A percentile compares a stretch with the other conserved stretches of the same genome.
Conservation (phyloP, 2,888 invertebrate species). For the Agriopis leucophaearia region DNA sequence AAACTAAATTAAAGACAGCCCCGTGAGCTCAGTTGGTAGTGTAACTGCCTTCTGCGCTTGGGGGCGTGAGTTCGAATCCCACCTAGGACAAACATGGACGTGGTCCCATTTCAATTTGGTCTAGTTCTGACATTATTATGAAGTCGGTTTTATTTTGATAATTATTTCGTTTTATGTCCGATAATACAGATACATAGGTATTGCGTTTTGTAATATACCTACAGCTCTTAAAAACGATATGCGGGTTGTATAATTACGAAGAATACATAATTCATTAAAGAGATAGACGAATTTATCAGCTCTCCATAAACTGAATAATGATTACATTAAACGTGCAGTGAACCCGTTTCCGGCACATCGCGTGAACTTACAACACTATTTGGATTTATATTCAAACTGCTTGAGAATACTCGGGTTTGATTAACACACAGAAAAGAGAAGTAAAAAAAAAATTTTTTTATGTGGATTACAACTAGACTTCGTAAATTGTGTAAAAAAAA, state of each 20-base stretch:
- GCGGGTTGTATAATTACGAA: constrained; percentile 22
- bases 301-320: constrained; percentile 58
- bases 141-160: background rate
- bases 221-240: background rate
- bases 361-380: constrained; percentile 32
- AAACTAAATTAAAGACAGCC: too few relatives aligned
- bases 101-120: too few relatives aligned
- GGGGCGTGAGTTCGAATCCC: too few relatives aligned
- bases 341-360: constrained; percentile 64
- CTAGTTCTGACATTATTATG: too few relatives aligned
- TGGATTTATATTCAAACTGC: constrained; percentile 18
- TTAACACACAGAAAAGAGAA: too few relatives aligned
- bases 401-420: constrained; percentile 11
- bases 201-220: background rate
- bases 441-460: too few relatives aligned
- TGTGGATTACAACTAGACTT: background rate
- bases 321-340: constrained; percentile 71
- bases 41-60: too few relatives aligned
- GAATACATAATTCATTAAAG: constrained; percentile 40
- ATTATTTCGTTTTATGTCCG: too few relatives aligned
- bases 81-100: too few relatives aligned
- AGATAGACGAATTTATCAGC: constrained; percentile 50
- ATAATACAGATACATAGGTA: too few relatives aligned
- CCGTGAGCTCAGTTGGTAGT: too few relatives aligned
- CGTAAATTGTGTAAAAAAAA: too few relatives aligned